Evolutionary conservation across 2,888 invertebrate genomes (phyloP).

Genomic region (Drosophila aldrichi): DNA sequence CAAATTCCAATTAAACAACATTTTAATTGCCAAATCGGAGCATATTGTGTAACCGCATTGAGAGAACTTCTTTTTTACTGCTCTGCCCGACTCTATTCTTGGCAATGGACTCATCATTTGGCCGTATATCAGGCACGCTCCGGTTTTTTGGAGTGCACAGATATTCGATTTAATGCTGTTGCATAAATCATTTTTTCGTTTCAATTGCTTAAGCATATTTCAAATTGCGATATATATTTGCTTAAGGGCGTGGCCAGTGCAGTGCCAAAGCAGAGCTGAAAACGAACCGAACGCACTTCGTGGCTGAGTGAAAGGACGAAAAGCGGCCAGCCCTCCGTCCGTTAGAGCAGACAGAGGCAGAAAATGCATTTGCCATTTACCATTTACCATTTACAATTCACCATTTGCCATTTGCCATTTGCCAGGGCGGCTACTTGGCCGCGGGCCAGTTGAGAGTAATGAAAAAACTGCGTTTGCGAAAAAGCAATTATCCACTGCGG

Average conservation of each 20-base stretch:
- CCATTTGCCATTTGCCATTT: slow-evolving; percentile 60
- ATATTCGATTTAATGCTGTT: slow-evolving; percentile 79
- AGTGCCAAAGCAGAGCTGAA: slow-evolving; percentile 36
- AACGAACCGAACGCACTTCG: slow-evolving; percentile 38
- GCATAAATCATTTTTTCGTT: slow-evolving; percentile 82
- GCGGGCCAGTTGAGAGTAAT: slow-evolving; percentile 72
- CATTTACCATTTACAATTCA: slow-evolving; percentile 40
- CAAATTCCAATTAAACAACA: background rate
- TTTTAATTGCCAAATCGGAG: slow-evolving; percentile 2
- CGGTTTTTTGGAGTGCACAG: slow-evolving; percentile 58
- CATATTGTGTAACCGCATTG: slow-evolving; percentile 7
- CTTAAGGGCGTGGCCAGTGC: slow-evolving; percentile 56
- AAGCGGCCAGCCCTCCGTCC: slow-evolving; percentile 28
- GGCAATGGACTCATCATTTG: slow-evolving; percentile 36
- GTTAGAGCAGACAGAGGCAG: slow-evolving; percentile 51
- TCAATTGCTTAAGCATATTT: slow-evolving; percentile 77
- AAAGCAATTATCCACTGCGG: slow-evolving; percentile 56
- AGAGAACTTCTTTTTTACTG: background rate
- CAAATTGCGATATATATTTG: slow-evolving; percentile 53
- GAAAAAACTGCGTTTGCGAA: slow-evolving; percentile 78
- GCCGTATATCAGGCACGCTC: slow-evolving; percentile 55
- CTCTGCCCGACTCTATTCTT: background rate
- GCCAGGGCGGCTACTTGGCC: slow-evolving; percentile 63
- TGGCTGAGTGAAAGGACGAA: slow-evolving; percentile 31
- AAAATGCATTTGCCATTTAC: slow-evolving; percentile 60